Percentiles rank a stretch among this genome's conserved stretches.
Conservation (phyloP, 2,888 invertebrate genomes). For the Apamea crenata region DNA sequence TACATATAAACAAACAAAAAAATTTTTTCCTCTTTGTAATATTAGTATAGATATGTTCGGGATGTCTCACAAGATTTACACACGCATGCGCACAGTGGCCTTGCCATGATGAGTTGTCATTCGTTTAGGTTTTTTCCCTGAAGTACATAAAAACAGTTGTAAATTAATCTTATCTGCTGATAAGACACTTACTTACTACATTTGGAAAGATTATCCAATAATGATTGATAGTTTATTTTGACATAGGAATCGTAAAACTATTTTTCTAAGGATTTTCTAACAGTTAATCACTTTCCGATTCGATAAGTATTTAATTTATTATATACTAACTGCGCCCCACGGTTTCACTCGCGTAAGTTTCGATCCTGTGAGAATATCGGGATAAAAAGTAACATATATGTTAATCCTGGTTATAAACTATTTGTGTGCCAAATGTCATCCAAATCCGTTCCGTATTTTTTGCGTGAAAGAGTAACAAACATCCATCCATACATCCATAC, state of each 20-base stretch:
- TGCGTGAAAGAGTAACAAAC: too few species aligned
- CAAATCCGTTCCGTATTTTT: too few species aligned
- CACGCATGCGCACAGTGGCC: background rate
- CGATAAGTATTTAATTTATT: background rate
- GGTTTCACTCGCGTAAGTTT: too few species aligned
- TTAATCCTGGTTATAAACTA: too few species aligned
- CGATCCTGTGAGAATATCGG: too few species aligned
- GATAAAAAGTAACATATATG: too few species aligned
- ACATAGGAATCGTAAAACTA: background rate
- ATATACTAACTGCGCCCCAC: too few species aligned
- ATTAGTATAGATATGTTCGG: background rate
- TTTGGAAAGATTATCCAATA: conserved; percentile 37
- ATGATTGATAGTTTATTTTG: conserved; percentile 34
- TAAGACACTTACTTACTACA: conserved; percentile 25
- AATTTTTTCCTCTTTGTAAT: too few species aligned
- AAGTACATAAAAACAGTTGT: conserved; percentile 34
- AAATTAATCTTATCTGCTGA: conserved; percentile 45
- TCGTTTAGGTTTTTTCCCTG: conserved; percentile 42
- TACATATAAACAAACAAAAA: too few species aligned
- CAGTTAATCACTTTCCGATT: background rate
- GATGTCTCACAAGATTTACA: background rate
- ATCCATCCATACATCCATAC: too few species aligned
- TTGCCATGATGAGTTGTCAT: background rate
- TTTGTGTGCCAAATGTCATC: too few species aligned
- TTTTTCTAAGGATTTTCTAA: conserved; percentile 2